Evolutionary conservation across 2,888 invertebrate species (phyloP), one percentile per base, ranked within the genome.

Genomic region (Sphaeridia pumilis): DNA sequence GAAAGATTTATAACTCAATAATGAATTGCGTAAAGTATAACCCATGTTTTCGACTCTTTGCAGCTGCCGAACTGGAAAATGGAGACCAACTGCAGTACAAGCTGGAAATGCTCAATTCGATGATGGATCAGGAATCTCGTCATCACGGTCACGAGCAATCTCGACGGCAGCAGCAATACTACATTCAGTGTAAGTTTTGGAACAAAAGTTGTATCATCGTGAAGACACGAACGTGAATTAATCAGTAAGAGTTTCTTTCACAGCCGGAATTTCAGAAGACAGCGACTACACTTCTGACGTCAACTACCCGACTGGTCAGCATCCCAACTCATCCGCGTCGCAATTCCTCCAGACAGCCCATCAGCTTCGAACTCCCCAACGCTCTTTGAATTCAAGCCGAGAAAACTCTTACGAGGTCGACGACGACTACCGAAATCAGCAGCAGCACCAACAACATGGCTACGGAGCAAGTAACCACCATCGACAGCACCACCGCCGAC

Each of bases 231-330:
- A n/a, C n/a, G n/a, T n/a, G n/a, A n/a, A n/a, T n/a, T n/a, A n/a
- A n/a, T n/a, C n/a, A n/a, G n/a, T n/a, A n/a, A n/a, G n/a, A n/a
- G n/a, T 38, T 5, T 12, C 7, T 17, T 14, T 27, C 41, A 5
- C 77, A 87, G 89, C 89, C 71, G 89, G 92, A 55, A 87, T 92
- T 72, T 92, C 92, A 47, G 94, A 94, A 74, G 93, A 94, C 73
- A 90, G 90, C 66, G 94, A 94, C 75, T 94, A 94, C 74, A 94
- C 93, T 58, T 89, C 89, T 59, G 94, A 94, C 74, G 81, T 93
- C 68, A 93, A 92, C 76, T 93, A 86, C 75, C 93, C 92, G 48
- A 81, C 87, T 67, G 83, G 82, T 57, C 86, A 86, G 70, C 87
- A 88, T 70, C 81, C 89, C 67, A 93, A 92, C 75, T 86, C 86